These are phyloP conservation scores for Carettochelys insculpta DNA, from an alignment of 2,113 vertebrate species.

Conservation along the genomic window DNA sequence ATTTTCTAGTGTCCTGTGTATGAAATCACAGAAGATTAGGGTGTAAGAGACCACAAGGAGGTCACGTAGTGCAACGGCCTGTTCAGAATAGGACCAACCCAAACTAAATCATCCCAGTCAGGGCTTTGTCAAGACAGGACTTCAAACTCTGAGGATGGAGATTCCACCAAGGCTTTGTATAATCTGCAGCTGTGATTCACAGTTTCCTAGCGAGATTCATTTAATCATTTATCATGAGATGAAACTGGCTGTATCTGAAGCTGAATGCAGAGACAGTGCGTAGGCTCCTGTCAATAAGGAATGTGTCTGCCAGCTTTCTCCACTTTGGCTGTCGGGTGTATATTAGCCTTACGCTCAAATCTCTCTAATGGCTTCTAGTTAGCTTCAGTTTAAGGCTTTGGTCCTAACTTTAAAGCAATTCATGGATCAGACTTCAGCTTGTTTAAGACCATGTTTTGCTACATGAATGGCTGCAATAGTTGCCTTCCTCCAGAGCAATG, in stretches of 20 bases:
- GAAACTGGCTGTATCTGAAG: rapidly evolving
- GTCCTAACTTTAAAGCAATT: not conserved
- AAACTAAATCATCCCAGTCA: too few species aligned
- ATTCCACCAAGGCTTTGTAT: rapidly evolving
- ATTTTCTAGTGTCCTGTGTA: too few species aligned
- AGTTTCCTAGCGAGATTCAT: not conserved
- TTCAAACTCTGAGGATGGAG: too few species aligned
- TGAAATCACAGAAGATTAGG: too few species aligned
- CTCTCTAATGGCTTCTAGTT: too few species aligned
- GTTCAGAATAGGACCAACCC: too few species aligned
- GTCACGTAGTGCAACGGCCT: too few species aligned
- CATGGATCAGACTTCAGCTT: rapidly evolving
- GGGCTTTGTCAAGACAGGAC: too few species aligned
- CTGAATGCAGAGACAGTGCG: rapidly evolving
- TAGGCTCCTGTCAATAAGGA: not conserved
- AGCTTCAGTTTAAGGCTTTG: not conserved
- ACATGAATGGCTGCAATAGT: not conserved
- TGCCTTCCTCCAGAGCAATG: not conserved
- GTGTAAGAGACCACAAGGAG: too few species aligned
- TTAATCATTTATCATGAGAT: not conserved
- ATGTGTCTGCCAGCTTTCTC: too few species aligned
- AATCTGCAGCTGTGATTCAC: not conserved
- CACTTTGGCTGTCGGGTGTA: not conserved
- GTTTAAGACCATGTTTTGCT: not conserved
- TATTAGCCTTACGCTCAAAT: not conserved